phyloP scores from a whole-genome alignment of 2,797 vertebrate genomes.

The Acridotheres tristis region DNA sequence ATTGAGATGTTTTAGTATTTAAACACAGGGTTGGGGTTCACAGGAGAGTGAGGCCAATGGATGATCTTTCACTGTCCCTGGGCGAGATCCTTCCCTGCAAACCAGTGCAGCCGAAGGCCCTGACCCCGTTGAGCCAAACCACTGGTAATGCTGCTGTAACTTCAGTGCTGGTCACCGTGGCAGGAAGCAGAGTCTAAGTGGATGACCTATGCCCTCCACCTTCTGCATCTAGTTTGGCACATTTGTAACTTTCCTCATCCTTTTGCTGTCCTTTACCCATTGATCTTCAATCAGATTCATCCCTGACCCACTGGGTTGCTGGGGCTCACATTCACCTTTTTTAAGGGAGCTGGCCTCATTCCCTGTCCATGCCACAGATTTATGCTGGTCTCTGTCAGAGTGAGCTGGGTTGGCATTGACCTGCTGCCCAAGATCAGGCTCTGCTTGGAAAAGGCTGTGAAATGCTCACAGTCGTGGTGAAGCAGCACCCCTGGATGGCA shows the following conservation, averaged over 20 bases:
- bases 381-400: background rate
- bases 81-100: background rate
- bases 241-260: background rate
- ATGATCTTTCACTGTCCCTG: background rate
- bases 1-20: background rate
- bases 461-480: fast-evolving
- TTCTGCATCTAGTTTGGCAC: background rate
- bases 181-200: background rate
- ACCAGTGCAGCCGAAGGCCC: background rate
- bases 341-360: background rate
- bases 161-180: background rate
- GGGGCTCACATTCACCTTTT: background rate
- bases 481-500: background rate
- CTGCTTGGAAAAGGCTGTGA: background rate
- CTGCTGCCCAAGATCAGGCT: background rate
- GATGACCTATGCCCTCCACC: background rate
- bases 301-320: background rate
- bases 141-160: background rate
- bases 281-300: background rate
- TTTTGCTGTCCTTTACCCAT: background rate
- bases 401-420: background rate
- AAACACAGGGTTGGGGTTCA: background rate
- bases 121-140: background rate
- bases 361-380: too few relatives aligned
- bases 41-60: background rate